Percentiles rank a stretch among this genome's conserved stretches.
Conservation (phyloP, 2,113 vertebrate genomes). For the Galbula dea region DNA sequence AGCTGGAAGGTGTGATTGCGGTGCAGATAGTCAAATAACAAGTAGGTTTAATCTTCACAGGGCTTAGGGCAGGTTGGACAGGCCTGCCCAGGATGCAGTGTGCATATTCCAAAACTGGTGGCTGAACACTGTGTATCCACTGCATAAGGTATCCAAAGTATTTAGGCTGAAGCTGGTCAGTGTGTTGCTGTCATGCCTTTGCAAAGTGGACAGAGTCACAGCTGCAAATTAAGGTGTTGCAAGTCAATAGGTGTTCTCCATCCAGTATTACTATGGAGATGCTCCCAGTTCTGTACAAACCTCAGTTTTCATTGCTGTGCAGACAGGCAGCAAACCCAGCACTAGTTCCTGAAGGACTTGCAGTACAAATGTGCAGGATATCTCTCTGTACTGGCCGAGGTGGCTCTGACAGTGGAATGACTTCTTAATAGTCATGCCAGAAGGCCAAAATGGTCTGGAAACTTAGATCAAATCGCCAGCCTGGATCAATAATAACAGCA, state of each 20-base stretch:
- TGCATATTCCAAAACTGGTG: neutral
- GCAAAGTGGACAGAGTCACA: neutral
- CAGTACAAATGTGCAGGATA: neutral
- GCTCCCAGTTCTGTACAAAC: neutral
- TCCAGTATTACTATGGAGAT: neutral
- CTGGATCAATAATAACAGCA: neutral
- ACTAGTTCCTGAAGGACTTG: neutral
- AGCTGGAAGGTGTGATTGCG: neutral
- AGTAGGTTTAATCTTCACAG: constrained; percentile 4
- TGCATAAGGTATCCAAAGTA: neutral
- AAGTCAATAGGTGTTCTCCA: neutral
- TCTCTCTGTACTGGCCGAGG: neutral
- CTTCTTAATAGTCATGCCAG: neutral
- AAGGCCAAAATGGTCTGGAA: neutral
- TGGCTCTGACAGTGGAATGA: neutral
- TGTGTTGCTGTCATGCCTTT: neutral
- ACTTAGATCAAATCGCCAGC: neutral
- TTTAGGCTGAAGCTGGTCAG: neutral
- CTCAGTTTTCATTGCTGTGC: neutral
- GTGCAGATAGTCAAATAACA: neutral
- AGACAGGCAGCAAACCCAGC: neutral
- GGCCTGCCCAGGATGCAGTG: rapidly evolving
- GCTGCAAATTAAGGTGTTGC: neutral
- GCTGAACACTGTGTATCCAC: neutral
- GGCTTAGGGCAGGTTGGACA: neutral